These are phyloP conservation scores for Eueides isabella DNA, from an alignment of 1,140 invertebrate species.

Conservation along the genomic window DNA sequence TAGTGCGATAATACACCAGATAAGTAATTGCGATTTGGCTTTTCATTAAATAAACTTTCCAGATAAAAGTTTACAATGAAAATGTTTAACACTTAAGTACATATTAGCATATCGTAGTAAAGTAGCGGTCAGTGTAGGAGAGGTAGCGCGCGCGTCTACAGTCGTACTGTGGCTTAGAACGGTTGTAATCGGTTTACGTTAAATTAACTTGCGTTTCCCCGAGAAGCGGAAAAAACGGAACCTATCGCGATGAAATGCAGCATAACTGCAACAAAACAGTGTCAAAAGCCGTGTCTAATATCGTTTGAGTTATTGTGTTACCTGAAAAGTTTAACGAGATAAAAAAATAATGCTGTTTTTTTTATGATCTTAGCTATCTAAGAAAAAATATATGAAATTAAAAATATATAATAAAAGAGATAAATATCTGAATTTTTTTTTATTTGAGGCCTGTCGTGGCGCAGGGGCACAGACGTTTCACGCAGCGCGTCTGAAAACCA, in stretches of 20 bases:
- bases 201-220: conserved; percentile 75
- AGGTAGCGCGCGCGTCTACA: conserved; percentile 50
- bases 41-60: conserved; percentile 70
- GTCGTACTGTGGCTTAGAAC: conserved; percentile 49
- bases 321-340: background rate
- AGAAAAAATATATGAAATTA: no score
- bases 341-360: background rate
- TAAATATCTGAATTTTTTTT: no score
- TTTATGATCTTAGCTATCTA: background rate
- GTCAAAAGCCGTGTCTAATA: conserved; percentile 52
- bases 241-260: conserved; percentile 67
- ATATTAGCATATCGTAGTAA: background rate
- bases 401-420: no score
- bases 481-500: no score
- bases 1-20: conserved; percentile 12
- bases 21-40: conserved; percentile 9
- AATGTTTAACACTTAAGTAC: background rate
- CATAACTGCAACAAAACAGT: conserved; percentile 66
- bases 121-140: conserved; percentile 19
- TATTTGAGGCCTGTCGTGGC: no score
- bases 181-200: conserved; percentile 64
- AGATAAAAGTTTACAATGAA: conserved; percentile 68
- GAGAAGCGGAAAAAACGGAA: conserved; percentile 72
- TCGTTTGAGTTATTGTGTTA: conserved; percentile 6
- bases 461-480: no score